Evolutionary conservation across 2,113 vertebrate genomes (phyloP).

Genomic region (Gambusia affinis): DNA sequence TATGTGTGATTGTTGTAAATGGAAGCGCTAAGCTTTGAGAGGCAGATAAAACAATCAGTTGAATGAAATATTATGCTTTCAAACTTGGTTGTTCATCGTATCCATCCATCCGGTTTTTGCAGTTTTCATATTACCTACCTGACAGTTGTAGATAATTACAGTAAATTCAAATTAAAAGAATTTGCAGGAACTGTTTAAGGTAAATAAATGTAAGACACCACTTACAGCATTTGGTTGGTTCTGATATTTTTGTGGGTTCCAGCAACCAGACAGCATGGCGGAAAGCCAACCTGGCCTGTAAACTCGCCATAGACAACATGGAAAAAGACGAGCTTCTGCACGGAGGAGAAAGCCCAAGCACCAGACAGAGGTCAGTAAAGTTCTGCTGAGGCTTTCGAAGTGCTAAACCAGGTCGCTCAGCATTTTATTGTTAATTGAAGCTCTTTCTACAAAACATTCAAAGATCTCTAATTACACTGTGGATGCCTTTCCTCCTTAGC

Average conservation of each 20-base stretch:
- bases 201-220: not conserved
- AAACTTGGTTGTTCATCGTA: too few relatives aligned
- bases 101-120: not conserved
- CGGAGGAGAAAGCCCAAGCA: constrained; percentile 70
- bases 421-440: not conserved
- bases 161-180: not conserved
- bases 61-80: too few relatives aligned
- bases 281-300: constrained; percentile 93
- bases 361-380: constrained; percentile 83
- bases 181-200: not conserved
- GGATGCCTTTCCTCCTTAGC: not conserved
- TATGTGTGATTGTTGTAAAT: too few relatives aligned
- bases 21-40: too few relatives aligned
- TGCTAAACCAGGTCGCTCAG: not conserved
- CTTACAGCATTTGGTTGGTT: not conserved
- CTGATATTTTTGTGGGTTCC: constrained; percentile 7
- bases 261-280: constrained; percentile 97
- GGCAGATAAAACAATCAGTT: too few relatives aligned
- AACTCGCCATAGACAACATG: constrained; percentile 88
- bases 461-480: not conserved
- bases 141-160: not conserved
- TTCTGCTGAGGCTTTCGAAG: not conserved
- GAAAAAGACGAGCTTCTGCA: constrained; percentile 90
- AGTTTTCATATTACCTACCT: not conserved
- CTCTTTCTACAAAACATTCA: not conserved